Conservation (phyloP, 2,113 vertebrate species). For the Gambusia affinis region DNA sequence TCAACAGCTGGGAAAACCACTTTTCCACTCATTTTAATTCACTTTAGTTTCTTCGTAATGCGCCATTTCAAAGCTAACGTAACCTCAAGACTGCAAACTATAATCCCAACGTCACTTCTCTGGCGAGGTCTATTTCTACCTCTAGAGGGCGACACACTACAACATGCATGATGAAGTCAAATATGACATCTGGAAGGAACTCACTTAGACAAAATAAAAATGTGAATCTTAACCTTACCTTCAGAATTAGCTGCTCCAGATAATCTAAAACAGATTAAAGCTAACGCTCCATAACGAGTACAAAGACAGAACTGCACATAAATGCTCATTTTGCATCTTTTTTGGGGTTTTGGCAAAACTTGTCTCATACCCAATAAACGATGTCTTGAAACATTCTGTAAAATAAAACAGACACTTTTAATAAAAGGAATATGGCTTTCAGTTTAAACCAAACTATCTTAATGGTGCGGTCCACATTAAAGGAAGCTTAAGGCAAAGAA, state of each 20-base stretch:
- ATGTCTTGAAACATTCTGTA: constrained; percentile 32
- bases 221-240: too few species aligned
- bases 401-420: constrained; percentile 63
- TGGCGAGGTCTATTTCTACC: constrained; percentile 1
- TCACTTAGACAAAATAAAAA: too few species aligned
- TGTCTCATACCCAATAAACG: constrained; percentile 19
- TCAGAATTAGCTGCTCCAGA: neutral
- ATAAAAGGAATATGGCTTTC: constrained; percentile 70
- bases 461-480: constrained; percentile 17
- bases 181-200: neutral
- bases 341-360: constrained; percentile 12
- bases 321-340: constrained; percentile 41
- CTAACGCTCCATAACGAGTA: neutral
- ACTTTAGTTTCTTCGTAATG: neutral
- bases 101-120: neutral
- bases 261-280: neutral
- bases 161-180: neutral
- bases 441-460: constrained; percentile 21
- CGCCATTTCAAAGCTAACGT: too few species aligned
- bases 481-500: constrained; percentile 46
- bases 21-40: neutral
- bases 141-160: constrained; percentile 30
- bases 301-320: constrained; percentile 1
- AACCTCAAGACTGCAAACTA: too few species aligned
- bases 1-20: neutral